Base-by-base conservation (phyloP, 2,113 vertebrate genomes). In the Corynorhinus townsendii region DNA sequence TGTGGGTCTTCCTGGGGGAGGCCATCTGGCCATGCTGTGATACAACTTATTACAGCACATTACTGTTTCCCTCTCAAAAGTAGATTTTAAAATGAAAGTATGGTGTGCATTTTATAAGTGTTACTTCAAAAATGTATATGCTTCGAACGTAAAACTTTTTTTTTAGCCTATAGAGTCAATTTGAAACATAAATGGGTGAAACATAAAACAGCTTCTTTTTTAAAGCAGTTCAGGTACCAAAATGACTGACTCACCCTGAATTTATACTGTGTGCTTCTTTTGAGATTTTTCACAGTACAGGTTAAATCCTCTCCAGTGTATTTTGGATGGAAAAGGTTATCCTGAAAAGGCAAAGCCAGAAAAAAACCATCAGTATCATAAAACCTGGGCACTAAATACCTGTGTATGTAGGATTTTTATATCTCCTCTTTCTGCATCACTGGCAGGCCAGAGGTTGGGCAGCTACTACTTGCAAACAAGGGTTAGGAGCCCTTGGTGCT, bases 231-330 rank as follows among this genome's bases (percentile, higher is more conserved):
- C 83, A 68, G 80, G 73, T 24, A 26, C 43, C 30, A 62, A 93
- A 84, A 76, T 14, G 9, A 47, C 59, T 12, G 35, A 97, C 98
- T 98, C 98, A 99, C 99, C 99, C 99, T 99, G 98, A 99, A 99
- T 99, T 99, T 99, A 98, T 99, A 99, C 98, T 99, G 99, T 71
- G 99, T 99, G 98, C 99, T 99, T 98, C 99, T 99, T 98, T 99
- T 99, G 98, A 99, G 99, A 97, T 99, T 99, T 98, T 99, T 99
- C 98, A 99, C 99, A 98, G 99, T 99, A 99, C 99, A 99, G 97
- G 98, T 99, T 98, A 99, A 98, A 97, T 99, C 99, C 97, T 99
- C 99, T 99, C 99, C 99, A 98, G 99, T 99, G 99, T 99, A 99
- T 98, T 99, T 99, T 85, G 99, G 98, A 97, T 99, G 99, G 99